Conservation (phyloP, 2,888 invertebrate species). For the Epirrita christyi region DNA sequence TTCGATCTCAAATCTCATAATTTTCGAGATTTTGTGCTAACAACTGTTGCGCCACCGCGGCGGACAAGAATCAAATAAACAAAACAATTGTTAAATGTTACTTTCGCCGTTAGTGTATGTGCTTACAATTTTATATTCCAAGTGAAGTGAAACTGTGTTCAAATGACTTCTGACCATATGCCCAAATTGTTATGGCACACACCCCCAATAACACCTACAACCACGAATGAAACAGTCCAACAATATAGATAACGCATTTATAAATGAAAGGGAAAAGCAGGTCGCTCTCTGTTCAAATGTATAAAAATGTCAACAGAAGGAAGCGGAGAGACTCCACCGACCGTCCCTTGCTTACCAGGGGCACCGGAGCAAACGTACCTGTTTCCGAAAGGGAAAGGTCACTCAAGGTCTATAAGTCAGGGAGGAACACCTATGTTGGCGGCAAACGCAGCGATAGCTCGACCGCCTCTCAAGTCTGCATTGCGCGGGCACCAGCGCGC, state of each 20-base stretch:
- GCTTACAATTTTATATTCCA: slow-evolving; percentile 22
- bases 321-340: slow-evolving; percentile 85
- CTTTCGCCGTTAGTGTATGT: slow-evolving; percentile 42
- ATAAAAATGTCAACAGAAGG: slow-evolving; percentile 88
- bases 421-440: slow-evolving; percentile 86
- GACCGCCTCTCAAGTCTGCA: slow-evolving; percentile 90
- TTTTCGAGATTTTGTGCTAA: slow-evolving; percentile 29
- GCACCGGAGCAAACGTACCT: slow-evolving; percentile 82
- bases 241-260: slow-evolving; percentile 57
- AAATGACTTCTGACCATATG: slow-evolving; percentile 80
- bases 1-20: slow-evolving; percentile 54
- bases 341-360: slow-evolving; percentile 77
- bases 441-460: slow-evolving; percentile 74
- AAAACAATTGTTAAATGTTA: slow-evolving; percentile 36
- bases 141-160: slow-evolving; percentile 71
- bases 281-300: slow-evolving; percentile 82
- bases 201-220: slow-evolving; percentile 46
- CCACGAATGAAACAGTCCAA: slow-evolving; percentile 49
- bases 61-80: slow-evolving; percentile 41
- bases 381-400: slow-evolving; percentile 85
- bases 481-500: slow-evolving; percentile 92
- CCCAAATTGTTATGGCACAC: slow-evolving; percentile 63
- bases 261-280: slow-evolving; percentile 77
- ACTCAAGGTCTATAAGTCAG: slow-evolving; percentile 94
- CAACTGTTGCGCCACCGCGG: slow-evolving; percentile 59